Evolutionary conservation across 2,113 vertebrate species (phyloP).

Genomic region (Psephotus haematonotus): DNA sequence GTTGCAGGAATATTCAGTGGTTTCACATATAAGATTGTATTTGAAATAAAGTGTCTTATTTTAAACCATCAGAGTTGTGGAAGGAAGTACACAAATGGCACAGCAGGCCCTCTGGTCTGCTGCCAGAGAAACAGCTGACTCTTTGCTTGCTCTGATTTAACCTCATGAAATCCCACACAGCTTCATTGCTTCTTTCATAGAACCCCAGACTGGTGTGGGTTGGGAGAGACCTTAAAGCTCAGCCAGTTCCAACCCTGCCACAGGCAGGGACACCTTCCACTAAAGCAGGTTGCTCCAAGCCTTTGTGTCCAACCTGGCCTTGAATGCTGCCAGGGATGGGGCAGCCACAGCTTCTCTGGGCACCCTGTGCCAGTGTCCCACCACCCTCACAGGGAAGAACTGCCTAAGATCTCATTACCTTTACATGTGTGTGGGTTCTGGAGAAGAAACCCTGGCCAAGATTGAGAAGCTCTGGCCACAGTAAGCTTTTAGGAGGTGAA

Average conservation of each 20-base stretch:
- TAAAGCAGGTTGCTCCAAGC: background rate
- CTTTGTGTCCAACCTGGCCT: background rate
- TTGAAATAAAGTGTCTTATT: background rate
- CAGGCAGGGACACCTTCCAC: background rate
- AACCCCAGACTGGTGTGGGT: background rate
- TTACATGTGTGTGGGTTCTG: background rate
- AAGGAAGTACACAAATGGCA: background rate
- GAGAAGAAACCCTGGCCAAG: background rate
- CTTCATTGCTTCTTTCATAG: background rate
- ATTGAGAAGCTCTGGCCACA: background rate
- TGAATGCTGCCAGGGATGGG: background rate
- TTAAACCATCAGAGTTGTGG: background rate
- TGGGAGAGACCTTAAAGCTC: background rate
- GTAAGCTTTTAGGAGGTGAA: background rate
- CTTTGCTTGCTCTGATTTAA: background rate
- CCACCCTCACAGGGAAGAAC: background rate
- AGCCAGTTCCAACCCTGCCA: background rate
- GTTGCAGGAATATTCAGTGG: background rate
- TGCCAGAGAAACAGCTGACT: background rate
- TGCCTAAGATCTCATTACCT: background rate
- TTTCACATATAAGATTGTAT: background rate
- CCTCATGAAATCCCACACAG: background rate
- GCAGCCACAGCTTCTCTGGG: background rate
- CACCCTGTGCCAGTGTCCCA: background rate
- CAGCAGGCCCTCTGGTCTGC: background rate